Evolutionary conservation across 2,797 vertebrate genomes (phyloP).

Genomic region (Florisuga fusca): DNA sequence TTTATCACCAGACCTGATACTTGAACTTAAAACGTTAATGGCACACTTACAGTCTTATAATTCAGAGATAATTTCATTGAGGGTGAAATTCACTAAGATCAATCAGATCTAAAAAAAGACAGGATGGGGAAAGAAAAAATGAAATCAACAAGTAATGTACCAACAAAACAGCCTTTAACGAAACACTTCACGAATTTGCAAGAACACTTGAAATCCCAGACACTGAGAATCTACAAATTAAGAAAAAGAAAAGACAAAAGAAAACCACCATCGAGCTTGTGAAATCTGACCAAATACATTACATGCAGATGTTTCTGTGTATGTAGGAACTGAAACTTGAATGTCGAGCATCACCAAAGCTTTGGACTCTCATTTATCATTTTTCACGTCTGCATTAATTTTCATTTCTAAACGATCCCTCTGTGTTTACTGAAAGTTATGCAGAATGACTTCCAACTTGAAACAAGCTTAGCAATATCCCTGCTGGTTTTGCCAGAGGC

Average conservation of each 20-base stretch:
- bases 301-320: not conserved
- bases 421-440: not conserved
- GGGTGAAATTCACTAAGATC: not conserved
- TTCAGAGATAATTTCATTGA: constrained; percentile 31
- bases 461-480: not conserved
- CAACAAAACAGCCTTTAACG: not conserved
- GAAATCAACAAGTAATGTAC: not conserved
- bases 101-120: constrained; percentile 22
- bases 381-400: not conserved
- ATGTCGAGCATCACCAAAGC: not conserved
- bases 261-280: not conserved
- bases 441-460: constrained; percentile 16
- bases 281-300: not conserved
- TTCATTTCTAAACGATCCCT: constrained; percentile 1
- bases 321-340: not conserved
- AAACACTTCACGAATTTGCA: constrained; percentile 1
- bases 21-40: constrained; percentile 60
- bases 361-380: not conserved
- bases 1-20: constrained; percentile 40
- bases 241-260: not conserved
- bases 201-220: not conserved
- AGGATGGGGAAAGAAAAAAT: not conserved
- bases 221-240: not conserved
- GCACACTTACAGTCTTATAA: constrained; percentile 5
- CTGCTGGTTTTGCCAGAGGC: constrained; percentile 30